Evolutionary conservation across 2,888 invertebrate species (phyloP).

Genomic region (Carterocephalus palaemon): DNA sequence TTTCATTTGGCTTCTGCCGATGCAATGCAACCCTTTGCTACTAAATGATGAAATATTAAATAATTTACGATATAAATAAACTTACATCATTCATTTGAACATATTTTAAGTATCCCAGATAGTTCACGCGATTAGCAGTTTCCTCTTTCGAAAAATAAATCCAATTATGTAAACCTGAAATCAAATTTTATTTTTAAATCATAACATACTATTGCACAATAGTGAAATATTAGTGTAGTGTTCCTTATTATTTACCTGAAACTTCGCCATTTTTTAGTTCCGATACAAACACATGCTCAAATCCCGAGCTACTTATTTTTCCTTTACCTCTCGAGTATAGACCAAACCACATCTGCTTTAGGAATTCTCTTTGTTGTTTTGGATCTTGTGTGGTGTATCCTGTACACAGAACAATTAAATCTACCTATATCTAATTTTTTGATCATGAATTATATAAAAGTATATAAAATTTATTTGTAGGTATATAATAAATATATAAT

Average conservation of each 20-base stretch:
- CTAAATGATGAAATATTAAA: too few relatives aligned
- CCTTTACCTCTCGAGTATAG: constrained; percentile 89
- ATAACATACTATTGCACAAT: constrained; percentile 1
- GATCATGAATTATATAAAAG: too few relatives aligned
- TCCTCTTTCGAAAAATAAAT: constrained; percentile 90
- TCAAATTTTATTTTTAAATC: background rate
- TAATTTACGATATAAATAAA: constrained; percentile 32
- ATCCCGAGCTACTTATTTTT: constrained; percentile 91
- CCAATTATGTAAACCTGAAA: constrained; percentile 93
- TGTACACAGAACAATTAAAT: constrained; percentile 39
- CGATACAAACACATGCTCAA: constrained; percentile 94
- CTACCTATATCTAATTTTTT: too few relatives aligned
- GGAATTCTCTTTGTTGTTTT: constrained; percentile 83
- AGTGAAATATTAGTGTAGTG: background rate
- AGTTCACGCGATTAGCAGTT: constrained; percentile 82
- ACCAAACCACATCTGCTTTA: constrained; percentile 88
- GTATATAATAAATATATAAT: too few relatives aligned
- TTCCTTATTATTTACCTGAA: constrained; percentile 56
- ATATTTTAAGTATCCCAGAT: constrained; percentile 88
- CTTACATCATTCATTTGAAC: constrained; percentile 85
- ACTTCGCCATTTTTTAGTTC: constrained; percentile 89
- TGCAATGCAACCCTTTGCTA: too few relatives aligned
- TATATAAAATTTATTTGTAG: too few relatives aligned
- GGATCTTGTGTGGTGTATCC: constrained; percentile 82
- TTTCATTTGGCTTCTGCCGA: too few relatives aligned